A percentile compares a stretch with the other conserved stretches of the same genome.
Evolutionary conservation across 2,797 vertebrate species (phyloP).

Genomic region (Hirundo rustica): DNA sequence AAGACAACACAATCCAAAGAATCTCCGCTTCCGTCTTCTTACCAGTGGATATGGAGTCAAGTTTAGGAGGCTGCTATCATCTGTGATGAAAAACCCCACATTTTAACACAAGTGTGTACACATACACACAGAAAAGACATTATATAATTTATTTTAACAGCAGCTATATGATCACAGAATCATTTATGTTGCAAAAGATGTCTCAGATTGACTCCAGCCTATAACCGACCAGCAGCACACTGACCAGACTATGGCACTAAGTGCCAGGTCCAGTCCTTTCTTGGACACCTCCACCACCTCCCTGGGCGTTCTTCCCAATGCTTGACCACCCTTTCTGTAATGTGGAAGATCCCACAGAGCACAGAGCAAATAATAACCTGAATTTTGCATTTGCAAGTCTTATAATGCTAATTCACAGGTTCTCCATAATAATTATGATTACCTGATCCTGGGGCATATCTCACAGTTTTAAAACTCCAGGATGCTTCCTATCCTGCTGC

Average conservation of each 20-base stretch:
- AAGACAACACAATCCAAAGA: constrained; percentile 97
- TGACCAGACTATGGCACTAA: neutral
- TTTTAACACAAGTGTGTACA: neutral
- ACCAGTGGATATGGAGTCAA: constrained; percentile 94
- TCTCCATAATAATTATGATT: neutral
- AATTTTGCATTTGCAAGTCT: neutral
- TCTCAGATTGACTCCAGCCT: neutral
- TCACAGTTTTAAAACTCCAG: neutral
- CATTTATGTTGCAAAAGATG: neutral
- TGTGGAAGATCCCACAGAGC: neutral
- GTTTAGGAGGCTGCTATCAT: constrained; percentile 99
- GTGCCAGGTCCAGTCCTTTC: neutral
- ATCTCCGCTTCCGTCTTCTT: constrained; percentile 95
- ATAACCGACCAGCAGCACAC: neutral
- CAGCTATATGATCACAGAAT: neutral
- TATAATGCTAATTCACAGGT: neutral
- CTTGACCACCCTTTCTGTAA: neutral
- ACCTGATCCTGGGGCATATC: neutral
- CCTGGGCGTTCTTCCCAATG: neutral
- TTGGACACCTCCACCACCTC: neutral
- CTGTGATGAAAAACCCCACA: constrained; percentile 71
- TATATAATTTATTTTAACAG: neutral
- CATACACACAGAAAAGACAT: neutral
- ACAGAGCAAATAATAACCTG: neutral
- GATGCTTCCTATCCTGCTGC: neutral